Percentiles rank a stretch among this genome's conserved stretches.
Conservation (phyloP, 2,113 vertebrate genomes). For the Phalacrocorax pelagicus region DNA sequence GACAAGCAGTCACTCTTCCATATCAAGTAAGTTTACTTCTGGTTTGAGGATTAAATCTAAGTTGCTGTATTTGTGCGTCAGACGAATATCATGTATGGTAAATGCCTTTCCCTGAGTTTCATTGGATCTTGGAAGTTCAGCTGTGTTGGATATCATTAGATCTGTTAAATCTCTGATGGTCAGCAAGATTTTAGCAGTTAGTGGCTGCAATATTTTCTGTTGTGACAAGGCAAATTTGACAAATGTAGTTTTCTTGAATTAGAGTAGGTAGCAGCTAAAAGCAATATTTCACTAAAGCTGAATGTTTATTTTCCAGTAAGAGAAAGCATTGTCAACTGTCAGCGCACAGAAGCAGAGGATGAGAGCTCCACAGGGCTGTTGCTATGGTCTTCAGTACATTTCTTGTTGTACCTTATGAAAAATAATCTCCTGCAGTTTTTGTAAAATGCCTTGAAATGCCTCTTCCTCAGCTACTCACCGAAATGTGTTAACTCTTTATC, state of each 20-base stretch:
- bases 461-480: not conserved
- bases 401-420: not conserved
- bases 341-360: not conserved
- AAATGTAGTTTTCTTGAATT: not conserved
- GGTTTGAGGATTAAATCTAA: not conserved
- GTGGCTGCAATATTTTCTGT: not conserved
- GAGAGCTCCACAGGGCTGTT: not conserved
- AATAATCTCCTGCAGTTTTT: not conserved
- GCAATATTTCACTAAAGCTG: not conserved
- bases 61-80: not conserved
- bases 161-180: not conserved
- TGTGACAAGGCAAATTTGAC: not conserved
- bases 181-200: not conserved
- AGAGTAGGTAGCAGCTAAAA: not conserved
- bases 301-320: not conserved
- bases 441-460: not conserved
- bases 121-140: not conserved
- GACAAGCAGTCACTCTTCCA: constrained; percentile 91
- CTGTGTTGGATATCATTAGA: not conserved
- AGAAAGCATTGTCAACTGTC: not conserved
- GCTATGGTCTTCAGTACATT: not conserved
- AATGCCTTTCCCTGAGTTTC: not conserved
- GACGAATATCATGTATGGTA: not conserved
- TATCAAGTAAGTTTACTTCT: constrained; percentile 85
- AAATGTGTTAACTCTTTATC: not conserved